These are phyloP conservation scores for Craseonycteris thonglongyai DNA, from an alignment of 2,113 vertebrate genomes.

Conservation along the genomic window DNA sequence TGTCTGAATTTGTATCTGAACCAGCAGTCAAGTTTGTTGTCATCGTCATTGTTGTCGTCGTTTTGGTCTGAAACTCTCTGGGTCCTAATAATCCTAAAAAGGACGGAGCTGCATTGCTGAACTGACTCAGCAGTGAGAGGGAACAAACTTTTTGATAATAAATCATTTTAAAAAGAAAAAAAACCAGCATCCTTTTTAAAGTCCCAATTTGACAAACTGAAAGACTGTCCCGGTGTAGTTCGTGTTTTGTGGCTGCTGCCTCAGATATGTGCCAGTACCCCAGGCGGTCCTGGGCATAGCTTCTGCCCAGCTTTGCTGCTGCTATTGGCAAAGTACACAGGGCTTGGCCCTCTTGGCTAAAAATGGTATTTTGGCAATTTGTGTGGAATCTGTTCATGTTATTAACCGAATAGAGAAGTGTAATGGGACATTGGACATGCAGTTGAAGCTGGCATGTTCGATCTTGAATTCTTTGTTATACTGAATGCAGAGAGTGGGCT, in stretches of 20 bases:
- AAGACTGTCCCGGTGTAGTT: background rate
- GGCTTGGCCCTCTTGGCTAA: background rate
- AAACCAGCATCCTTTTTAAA: constrained; percentile 31
- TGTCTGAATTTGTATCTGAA: background rate
- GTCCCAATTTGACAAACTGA: background rate
- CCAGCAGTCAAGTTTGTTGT: background rate
- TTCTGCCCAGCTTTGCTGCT: background rate
- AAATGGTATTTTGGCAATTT: constrained; percentile 34
- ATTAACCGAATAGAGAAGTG: background rate
- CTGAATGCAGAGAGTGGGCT: background rate
- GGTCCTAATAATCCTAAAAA: background rate
- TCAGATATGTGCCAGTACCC: background rate
- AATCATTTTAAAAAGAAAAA: constrained; percentile 43
- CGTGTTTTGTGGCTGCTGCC: background rate
- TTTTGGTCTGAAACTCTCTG: background rate
- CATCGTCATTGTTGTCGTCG: background rate
- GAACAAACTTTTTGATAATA: constrained; percentile 58
- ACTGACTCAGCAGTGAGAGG: constrained; percentile 3
- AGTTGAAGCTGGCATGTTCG: background rate
- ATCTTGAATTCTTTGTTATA: constrained; percentile 10
- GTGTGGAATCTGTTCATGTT: constrained; percentile 28
- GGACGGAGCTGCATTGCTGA: constrained; percentile 8
- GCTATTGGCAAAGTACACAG: background rate
- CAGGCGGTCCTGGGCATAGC: background rate
- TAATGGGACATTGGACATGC: background rate